Conservation (phyloP, 2,888 invertebrate species). For the Mesorhabditis spiculigera region DNA sequence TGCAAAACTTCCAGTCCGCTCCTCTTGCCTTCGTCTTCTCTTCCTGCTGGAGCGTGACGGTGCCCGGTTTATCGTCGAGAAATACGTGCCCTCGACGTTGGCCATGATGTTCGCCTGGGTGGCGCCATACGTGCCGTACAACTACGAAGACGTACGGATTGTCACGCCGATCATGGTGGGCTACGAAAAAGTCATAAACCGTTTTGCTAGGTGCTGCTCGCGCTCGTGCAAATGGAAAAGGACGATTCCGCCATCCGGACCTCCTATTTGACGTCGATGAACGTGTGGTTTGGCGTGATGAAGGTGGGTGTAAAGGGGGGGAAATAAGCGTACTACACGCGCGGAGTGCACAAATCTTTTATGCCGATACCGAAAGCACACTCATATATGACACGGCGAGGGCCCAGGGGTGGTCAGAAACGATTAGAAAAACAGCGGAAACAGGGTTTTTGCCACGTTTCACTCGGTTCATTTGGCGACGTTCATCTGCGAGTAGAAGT, state of each 20-base stretch:
- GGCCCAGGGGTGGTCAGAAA: too few relatives aligned
- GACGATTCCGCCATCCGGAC: constrained; percentile 49
- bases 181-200: background rate
- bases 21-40: constrained; percentile 49
- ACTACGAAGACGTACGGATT: constrained; percentile 57
- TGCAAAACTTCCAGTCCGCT: constrained; percentile 36
- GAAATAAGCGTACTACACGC: too few relatives aligned
- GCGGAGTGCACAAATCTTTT: too few relatives aligned
- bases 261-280: constrained; percentile 53
- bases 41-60: constrained; percentile 51
- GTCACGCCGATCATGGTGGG: constrained; percentile 57
- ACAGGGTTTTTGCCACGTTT: too few relatives aligned
- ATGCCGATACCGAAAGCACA: too few relatives aligned
- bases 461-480: too few relatives aligned
- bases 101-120: constrained; percentile 46
- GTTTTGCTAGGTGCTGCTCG: constrained; percentile 44
- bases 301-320: constrained; percentile 13
- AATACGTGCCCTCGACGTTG: constrained; percentile 34
- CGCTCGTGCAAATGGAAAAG: constrained; percentile 57
- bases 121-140: constrained; percentile 55
- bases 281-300: constrained; percentile 53
- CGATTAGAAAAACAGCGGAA: too few relatives aligned
- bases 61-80: constrained; percentile 52
- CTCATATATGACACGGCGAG: too few relatives aligned
- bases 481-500: too few relatives aligned